Percentiles rank a stretch among this genome's conserved stretches.
Conservation (phyloP, 53 echinoderm and acorn worm species). For the Paelopatides confundens region DNA sequence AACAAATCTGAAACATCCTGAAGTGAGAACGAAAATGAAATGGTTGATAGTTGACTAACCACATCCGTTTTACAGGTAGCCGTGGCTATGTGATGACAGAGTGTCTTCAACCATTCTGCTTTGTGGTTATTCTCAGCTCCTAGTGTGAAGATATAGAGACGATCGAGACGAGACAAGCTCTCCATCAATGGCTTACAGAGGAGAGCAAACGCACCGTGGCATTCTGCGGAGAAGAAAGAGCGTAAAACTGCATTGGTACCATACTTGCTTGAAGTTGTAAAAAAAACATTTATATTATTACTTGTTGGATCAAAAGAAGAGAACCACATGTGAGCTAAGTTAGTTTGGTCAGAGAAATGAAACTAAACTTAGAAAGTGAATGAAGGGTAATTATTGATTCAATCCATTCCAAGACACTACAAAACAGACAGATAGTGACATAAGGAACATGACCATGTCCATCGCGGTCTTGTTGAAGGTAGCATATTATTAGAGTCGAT, state of each 20-base stretch:
- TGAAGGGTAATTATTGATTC: too few species aligned
- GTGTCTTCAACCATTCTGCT: slow-evolving; percentile 79
- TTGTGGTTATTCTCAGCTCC: slow-evolving; percentile 69
- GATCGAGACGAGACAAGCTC: slow-evolving; percentile 71
- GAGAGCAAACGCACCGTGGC: slow-evolving; percentile 88
- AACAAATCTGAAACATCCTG: background rate
- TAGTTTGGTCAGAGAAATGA: too few species aligned
- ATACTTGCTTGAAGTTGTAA: background rate
- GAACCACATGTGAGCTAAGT: too few species aligned
- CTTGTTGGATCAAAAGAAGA: too few species aligned
- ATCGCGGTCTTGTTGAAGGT: too few species aligned
- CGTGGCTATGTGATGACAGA: slow-evolving; percentile 92
- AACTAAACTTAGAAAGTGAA: too few species aligned
- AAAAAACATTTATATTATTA: too few species aligned
- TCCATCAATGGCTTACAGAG: slow-evolving; percentile 95
- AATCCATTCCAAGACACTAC: too few species aligned
- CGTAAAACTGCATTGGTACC: background rate
- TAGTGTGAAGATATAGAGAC: slow-evolving; percentile 87
- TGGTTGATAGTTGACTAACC: slow-evolving; percentile 56
- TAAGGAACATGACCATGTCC: too few species aligned
- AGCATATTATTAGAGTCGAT: too few species aligned
- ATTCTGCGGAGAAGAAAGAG: slow-evolving; percentile 59
- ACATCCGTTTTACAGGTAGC: slow-evolving; percentile 91
- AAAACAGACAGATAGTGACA: too few species aligned
- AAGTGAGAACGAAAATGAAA: background rate